Conservation (phyloP, 2,113 vertebrate species). For the Leptobrachium ailaonicum region DNA sequence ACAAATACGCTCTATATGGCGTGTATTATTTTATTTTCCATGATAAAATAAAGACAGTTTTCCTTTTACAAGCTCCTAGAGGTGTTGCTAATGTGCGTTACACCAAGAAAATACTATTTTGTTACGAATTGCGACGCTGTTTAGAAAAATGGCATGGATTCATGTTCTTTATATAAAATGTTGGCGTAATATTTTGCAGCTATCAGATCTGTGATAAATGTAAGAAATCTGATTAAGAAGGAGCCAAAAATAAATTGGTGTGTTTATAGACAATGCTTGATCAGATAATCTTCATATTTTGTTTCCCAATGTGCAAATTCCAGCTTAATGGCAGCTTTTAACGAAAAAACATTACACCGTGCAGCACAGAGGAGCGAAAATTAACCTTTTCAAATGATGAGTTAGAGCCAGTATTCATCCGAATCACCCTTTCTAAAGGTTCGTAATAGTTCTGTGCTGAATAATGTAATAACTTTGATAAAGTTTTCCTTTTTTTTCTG, state of each 20-base stretch:
- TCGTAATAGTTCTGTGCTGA: neutral
- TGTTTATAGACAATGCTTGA: slow-evolving; percentile 3
- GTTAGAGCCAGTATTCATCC: slow-evolving; percentile 5
- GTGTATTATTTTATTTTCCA: no score
- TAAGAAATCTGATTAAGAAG: slow-evolving; percentile 6
- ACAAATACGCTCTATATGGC: no score
- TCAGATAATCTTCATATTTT: slow-evolving; percentile 3
- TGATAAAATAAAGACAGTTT: no score
- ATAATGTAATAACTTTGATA: neutral
- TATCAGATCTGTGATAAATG: neutral
- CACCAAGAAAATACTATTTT: neutral
- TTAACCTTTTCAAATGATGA: slow-evolving; percentile 40
- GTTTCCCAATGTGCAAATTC: slow-evolving; percentile 3
- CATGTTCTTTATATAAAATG: neutral
- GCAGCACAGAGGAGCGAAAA: slow-evolving; percentile 23
- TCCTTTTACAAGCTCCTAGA: neutral
- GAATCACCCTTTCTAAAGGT: slow-evolving; percentile 34
- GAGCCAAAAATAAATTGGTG: neutral
- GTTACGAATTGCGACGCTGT: neutral
- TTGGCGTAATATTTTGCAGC: neutral
- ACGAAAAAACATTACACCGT: slow-evolving; percentile 22
- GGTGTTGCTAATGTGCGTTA: neutral
- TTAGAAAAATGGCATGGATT: neutral
- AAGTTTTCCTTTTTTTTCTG: slow-evolving; percentile 17
- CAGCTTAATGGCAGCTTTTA: neutral